Evolutionary conservation across 2,797 vertebrate species (phyloP).

Genomic region (Cuculus canorus): DNA sequence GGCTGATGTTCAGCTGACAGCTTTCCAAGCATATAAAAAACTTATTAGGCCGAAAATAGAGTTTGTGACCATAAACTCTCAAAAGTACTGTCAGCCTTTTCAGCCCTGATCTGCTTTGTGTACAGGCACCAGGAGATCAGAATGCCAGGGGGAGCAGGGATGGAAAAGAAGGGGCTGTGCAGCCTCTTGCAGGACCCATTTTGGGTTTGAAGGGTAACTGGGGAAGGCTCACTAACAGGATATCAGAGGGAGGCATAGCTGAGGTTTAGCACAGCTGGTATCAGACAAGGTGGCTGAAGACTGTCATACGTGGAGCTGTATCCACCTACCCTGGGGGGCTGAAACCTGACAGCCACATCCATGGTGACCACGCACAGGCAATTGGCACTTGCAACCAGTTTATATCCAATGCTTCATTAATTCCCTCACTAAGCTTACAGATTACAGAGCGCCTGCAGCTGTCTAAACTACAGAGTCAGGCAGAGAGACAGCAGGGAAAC

Average conservation of each 20-base stretch:
- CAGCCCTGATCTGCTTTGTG: neutral
- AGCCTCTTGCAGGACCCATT: fast-evolving
- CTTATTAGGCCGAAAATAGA: conserved; percentile 78
- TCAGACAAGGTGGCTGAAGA: neutral
- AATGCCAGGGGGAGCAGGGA: neutral
- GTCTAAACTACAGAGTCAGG: neutral
- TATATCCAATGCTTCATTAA: neutral
- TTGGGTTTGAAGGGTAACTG: neutral
- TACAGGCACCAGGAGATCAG: neutral
- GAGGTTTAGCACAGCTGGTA: neutral
- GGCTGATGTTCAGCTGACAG: conserved; percentile 67
- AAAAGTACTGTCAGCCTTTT: conserved; percentile 29
- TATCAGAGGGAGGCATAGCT: fast-evolving
- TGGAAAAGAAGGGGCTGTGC: neutral
- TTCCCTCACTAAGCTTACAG: neutral
- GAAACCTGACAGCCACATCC: neutral
- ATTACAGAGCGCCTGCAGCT: neutral
- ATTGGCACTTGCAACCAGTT: neutral
- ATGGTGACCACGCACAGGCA: fast-evolving
- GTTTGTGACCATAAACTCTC: conserved; percentile 58
- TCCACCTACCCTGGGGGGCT: neutral
- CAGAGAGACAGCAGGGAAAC: neutral
- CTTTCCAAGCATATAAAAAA: conserved; percentile 73
- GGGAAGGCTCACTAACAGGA: neutral
- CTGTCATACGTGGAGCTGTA: neutral